Evolutionary conservation across 2,113 vertebrate species (phyloP).

Genomic region (Anolis sagrei): DNA sequence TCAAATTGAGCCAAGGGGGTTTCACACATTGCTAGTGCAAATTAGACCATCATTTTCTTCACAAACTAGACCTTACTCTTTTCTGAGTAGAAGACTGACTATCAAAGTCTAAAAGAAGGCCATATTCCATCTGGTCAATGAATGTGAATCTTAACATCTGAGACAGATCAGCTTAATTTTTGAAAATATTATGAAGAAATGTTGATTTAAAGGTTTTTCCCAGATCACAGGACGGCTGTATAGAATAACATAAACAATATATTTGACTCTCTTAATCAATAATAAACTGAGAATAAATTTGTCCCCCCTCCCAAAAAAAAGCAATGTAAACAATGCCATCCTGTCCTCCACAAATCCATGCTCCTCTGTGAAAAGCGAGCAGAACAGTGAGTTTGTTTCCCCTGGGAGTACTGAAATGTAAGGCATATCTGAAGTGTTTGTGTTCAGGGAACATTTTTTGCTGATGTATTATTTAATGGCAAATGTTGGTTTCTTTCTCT

Average conservation of each 20-base stretch:
- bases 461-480: constrained; percentile 15
- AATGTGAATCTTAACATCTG: background rate
- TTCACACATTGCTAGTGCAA: background rate
- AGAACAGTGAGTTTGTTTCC: background rate
- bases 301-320: background rate
- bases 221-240: too few species aligned
- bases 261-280: background rate
- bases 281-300: background rate
- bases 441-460: background rate
- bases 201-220: background rate
- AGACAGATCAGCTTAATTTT: background rate
- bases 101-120: background rate
- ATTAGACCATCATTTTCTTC: background rate
- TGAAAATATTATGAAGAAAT: background rate
- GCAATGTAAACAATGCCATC: background rate
- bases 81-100: background rate
- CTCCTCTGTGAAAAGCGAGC: background rate
- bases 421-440: background rate
- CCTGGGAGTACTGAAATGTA: background rate
- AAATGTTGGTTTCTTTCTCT: constrained; percentile 15
- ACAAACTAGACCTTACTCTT: background rate
- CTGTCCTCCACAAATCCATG: background rate
- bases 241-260: background rate
- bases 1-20: background rate
- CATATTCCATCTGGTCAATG: too few species aligned